phyloP scores from a whole-genome alignment of 2,888 invertebrate species.

The Patella caerulea region DNA sequence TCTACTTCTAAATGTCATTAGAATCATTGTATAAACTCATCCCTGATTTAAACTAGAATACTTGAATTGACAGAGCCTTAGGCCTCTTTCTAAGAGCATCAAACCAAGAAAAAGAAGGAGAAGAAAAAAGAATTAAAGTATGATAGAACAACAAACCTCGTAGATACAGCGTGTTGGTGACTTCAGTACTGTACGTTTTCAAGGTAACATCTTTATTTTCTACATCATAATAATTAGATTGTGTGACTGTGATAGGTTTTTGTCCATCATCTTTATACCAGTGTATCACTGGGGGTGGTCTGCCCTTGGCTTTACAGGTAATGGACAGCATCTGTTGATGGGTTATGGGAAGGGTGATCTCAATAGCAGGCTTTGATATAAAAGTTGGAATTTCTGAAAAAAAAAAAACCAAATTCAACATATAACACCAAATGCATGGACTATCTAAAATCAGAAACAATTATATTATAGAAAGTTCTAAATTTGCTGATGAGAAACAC shows the following conservation, averaged over 20 bases:
- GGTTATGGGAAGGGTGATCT: constrained; percentile 42
- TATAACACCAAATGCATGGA: too few species aligned
- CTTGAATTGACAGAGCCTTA: too few species aligned
- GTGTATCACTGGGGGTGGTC: constrained; percentile 51
- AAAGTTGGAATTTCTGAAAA: constrained; percentile 50
- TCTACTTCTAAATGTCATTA: too few species aligned
- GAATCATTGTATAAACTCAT: too few species aligned
- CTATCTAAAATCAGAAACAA: background rate
- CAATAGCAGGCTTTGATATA: constrained; percentile 32
- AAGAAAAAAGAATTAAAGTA: too few species aligned
- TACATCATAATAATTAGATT: constrained; percentile 45
- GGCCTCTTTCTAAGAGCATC: background rate
- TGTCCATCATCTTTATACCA: constrained; percentile 57
- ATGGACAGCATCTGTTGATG: constrained; percentile 42
- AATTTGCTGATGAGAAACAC: background rate
- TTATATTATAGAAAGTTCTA: background rate
- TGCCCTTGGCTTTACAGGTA: constrained; percentile 53
- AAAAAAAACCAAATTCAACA: too few species aligned
- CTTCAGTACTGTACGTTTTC: constrained; percentile 43
- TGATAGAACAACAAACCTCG: constrained; percentile 38
- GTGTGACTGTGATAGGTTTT: constrained; percentile 35
- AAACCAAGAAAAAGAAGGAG: constrained; percentile 11
- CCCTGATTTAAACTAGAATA: too few species aligned
- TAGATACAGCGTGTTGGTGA: constrained; percentile 47
- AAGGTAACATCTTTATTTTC: constrained; percentile 31